Base-by-base conservation (phyloP, 2,113 vertebrate species). In the Alouatta palliata region DNA sequence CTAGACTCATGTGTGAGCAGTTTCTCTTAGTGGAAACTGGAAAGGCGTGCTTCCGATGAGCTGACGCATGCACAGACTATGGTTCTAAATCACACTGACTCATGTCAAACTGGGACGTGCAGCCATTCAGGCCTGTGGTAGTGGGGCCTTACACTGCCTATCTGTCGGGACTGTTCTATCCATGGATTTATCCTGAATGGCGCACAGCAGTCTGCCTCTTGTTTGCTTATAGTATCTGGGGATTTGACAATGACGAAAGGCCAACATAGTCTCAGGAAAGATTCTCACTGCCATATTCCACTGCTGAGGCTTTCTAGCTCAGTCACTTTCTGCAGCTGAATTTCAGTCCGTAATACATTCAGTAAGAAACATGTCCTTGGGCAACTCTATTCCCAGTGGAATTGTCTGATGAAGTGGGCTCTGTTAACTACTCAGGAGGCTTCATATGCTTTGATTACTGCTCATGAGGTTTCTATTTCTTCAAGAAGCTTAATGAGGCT, bases 401-500 rank as follows among this genome's bases (percentile, higher is more conserved):
- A 68, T 47, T 91, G 32, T 91, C 94, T 97, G 97, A 98, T 97
- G 97, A 97, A 97, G 97, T 94, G 90, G 94, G 66, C 88, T 95
- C 90, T 96, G 96, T 90, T 90, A 92, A 90, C 92, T 77, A 52
- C 94, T 95, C 90, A 54, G 76, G 92, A 90, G 92, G 77, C 47
- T 90, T 93, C 77, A 9, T 52, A 25, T 54, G 90, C 95, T 98
- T 97, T 98, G 97, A 97, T 98, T 97, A 98, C 96, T 97, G 96
- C 90, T 97, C 94, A 82, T 45, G 71, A 97, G 81, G 84, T 82
- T 97, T 95, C 96, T 47, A 85, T 93, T 97, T 97, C 96, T 97
- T 97, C 87, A 92, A 97, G 95, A 79, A 97, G 87, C 95, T 95
- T 98, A 98, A 98, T 97, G 96, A 98, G 97, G 20, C 92, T 98